A percentile compares a stretch with the other conserved stretches of the same genome.
These are phyloP conservation scores for Oxyruncus cristatus DNA, from an alignment of 2,113 vertebrate species.

Conservation along the genomic window DNA sequence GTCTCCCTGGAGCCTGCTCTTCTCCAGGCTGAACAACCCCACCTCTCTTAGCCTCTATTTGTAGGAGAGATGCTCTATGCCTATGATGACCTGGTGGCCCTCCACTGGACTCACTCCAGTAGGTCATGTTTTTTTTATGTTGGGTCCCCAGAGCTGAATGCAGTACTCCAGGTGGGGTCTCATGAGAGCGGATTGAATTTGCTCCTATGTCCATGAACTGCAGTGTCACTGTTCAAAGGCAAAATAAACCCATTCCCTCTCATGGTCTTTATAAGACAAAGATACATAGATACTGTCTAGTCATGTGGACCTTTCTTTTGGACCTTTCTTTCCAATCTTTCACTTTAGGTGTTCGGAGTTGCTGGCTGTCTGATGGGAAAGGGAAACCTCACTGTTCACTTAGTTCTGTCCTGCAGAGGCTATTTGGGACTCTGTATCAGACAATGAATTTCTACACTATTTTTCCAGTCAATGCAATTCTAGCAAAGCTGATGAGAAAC, in stretches of 20 bases:
- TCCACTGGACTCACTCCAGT: not conserved
- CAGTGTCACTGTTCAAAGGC: not conserved
- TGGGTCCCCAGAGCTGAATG: not conserved
- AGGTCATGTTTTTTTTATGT: not conserved
- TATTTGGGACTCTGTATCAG: not conserved
- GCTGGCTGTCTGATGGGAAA: not conserved
- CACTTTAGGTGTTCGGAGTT: not conserved
- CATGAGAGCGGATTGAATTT: not conserved
- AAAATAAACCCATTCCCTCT: not conserved
- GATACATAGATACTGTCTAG: not conserved
- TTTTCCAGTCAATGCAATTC: not conserved
- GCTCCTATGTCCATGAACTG: not conserved
- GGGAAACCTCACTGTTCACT: not conserved
- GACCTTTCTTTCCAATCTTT: not conserved
- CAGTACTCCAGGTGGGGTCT: not conserved
- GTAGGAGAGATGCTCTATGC: not conserved
- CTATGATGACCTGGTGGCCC: not conserved
- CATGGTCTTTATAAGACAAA: not conserved
- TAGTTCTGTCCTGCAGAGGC: not conserved
- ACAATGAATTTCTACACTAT: not conserved
- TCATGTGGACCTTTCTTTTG: not conserved
- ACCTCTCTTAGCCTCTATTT: not conserved
- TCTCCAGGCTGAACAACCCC: not conserved
- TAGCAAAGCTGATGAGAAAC: not conserved
- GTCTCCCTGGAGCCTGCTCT: not conserved